phyloP scores from a whole-genome alignment of 2,888 invertebrate genomes.

The Noctuana brunneofusca region DNA sequence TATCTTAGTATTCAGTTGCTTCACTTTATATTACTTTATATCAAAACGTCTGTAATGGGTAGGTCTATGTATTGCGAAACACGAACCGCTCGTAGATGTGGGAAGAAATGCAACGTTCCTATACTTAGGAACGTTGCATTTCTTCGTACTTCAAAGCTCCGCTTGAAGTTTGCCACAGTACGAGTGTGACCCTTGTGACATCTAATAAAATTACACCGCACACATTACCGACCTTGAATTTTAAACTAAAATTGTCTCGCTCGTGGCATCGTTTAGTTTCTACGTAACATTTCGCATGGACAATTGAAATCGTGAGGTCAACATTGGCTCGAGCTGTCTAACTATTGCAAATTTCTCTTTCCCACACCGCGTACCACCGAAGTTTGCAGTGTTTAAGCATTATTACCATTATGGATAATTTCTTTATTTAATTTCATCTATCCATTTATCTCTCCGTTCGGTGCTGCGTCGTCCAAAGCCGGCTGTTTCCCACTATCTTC shows the following conservation, averaged over 20 bases:
- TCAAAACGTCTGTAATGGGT: too few relatives aligned
- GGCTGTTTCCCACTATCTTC: too few relatives aligned
- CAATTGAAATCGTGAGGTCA: constrained; percentile 83
- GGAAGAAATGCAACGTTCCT: constrained; percentile 12
- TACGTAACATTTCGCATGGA: constrained; percentile 79
- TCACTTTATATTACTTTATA: too few relatives aligned
- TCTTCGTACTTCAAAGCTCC: constrained; percentile 10
- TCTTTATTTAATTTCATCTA: neutral
- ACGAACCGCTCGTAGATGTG: constrained; percentile 6
- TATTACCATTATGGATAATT: neutral
- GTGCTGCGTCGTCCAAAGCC: too few relatives aligned
- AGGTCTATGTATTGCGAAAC: constrained; percentile 11
- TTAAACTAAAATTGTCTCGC: constrained; percentile 72
- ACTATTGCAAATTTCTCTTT: constrained; percentile 77
- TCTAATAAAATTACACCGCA: constrained; percentile 55
- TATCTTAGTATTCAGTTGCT: too few relatives aligned
- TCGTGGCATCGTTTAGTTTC: constrained; percentile 78
- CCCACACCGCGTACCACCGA: constrained; percentile 62
- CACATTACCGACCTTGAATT: constrained; percentile 78
- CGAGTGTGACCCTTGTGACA: constrained; percentile 34
- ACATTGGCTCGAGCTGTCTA: constrained; percentile 72
- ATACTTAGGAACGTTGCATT: too few relatives aligned
- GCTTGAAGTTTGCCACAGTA: constrained; percentile 6
- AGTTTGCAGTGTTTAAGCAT: constrained; percentile 60
- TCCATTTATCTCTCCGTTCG: too few relatives aligned